Percentiles rank a stretch among this genome's conserved stretches.
These are phyloP conservation scores for Radopholus similis DNA, from an alignment of 1,140 invertebrate genomes.

Conservation along the genomic window DNA sequence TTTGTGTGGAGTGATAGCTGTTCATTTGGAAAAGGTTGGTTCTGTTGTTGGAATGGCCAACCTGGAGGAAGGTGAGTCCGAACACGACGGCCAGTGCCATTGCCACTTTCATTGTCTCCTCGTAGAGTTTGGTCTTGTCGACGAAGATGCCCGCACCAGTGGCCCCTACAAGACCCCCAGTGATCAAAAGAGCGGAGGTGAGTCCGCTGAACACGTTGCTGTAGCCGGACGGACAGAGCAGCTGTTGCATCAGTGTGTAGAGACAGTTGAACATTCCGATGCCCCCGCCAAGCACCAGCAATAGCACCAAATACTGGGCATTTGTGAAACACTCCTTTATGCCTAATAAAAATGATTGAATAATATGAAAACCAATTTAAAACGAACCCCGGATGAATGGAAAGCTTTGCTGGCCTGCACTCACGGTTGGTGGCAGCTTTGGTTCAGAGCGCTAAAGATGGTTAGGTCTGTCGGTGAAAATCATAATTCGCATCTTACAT, in stretches of 20 bases:
- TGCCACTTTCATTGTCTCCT: conserved; percentile 56
- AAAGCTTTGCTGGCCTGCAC: conserved; percentile 49
- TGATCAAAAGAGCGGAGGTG: conserved; percentile 55
- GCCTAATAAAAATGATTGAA: conserved; percentile 33
- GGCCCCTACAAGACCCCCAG: conserved; percentile 56
- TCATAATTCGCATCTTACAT: background rate
- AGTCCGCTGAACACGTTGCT: conserved; percentile 48
- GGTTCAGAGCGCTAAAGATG: conserved; percentile 47
- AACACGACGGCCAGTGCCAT: conserved; percentile 56
- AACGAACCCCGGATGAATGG: conserved; percentile 46
- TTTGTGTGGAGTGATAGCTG: no score
- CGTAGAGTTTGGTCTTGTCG: conserved; percentile 53
- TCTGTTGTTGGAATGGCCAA: background rate
- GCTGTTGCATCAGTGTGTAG: conserved; percentile 58
- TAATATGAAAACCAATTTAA: background rate
- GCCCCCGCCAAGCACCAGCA: conserved; percentile 55
- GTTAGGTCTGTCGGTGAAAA: no score
- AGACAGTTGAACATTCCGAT: conserved; percentile 60
- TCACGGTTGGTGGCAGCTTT: conserved; percentile 52
- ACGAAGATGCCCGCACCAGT: conserved; percentile 55
- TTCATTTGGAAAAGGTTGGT: background rate
- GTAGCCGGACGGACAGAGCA: conserved; percentile 56
- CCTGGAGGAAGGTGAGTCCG: conserved; percentile 52
- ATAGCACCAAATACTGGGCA: conserved; percentile 47
- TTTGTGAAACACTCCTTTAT: conserved; percentile 52